Evolutionary conservation across 2,888 invertebrate species (phyloP).

Genomic region (Tholera decimalis): DNA sequence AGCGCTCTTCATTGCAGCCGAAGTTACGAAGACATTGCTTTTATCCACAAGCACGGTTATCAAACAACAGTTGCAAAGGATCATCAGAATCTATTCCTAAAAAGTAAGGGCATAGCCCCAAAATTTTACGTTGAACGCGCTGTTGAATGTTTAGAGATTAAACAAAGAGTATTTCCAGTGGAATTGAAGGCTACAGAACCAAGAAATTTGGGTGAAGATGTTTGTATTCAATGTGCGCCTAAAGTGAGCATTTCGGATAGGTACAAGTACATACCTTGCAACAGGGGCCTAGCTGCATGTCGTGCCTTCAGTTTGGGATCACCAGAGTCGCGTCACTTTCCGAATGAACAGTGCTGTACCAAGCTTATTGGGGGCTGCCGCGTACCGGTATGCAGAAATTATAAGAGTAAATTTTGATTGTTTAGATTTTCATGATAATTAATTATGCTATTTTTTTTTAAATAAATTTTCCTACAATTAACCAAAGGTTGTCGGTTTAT

Average conservation of each 20-base stretch:
- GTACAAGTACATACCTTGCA: constrained; percentile 8
- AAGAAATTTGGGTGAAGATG: neutral
- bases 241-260: neutral
- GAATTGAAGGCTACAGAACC: constrained; percentile 1
- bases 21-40: constrained; percentile 13
- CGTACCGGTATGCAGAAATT: constrained; percentile 50
- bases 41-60: constrained; percentile 1
- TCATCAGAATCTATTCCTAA: neutral
- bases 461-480: neutral
- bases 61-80: neutral
- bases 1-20: neutral
- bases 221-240: neutral
- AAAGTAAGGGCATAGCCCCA: neutral
- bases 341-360: constrained; percentile 31
- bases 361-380: constrained; percentile 59
- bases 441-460: neutral
- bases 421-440: neutral
- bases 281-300: constrained; percentile 17
- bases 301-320: constrained; percentile 49
- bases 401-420: constrained; percentile 39
- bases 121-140: neutral
- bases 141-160: neutral
- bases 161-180: neutral
- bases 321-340: constrained; percentile 28
- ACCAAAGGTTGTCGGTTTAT: neutral